Evolutionary conservation across 2,113 vertebrate species (phyloP).

Genomic region (Struthio camelus): DNA sequence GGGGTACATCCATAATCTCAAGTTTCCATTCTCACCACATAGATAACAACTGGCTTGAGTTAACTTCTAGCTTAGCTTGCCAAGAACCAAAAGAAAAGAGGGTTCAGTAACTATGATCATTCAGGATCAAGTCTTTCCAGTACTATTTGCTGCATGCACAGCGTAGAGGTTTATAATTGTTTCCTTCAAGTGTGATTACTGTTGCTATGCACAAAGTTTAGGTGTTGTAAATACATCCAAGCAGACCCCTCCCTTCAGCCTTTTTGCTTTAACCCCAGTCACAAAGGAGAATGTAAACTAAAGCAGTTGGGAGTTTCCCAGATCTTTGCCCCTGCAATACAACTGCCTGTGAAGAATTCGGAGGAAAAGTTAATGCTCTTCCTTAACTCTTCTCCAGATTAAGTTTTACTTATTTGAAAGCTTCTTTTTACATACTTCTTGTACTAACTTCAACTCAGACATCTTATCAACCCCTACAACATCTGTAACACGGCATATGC

Average conservation of each 20-base stretch:
- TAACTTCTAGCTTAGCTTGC: neutral
- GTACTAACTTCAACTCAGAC: neutral
- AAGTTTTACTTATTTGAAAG: neutral
- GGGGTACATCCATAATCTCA: neutral
- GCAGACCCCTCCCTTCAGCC: fast-evolving
- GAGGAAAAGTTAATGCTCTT: neutral
- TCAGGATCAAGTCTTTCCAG: neutral
- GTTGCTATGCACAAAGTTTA: neutral
- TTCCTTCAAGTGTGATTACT: neutral
- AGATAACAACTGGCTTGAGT: neutral
- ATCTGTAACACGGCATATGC: neutral
- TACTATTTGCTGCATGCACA: neutral
- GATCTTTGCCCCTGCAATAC: neutral
- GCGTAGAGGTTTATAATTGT: neutral
- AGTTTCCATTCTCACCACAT: neutral
- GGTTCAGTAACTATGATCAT: neutral
- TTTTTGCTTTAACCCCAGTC: neutral
- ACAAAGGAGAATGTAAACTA: neutral
- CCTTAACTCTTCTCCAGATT: neutral
- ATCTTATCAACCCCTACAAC: neutral
- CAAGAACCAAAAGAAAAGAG: neutral
- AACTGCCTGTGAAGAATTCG: neutral
- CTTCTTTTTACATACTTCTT: neutral
- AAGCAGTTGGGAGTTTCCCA: neutral
- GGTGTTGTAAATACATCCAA: neutral